Conservation (phyloP, 2,888 invertebrate species). For the Nowickia ferox region DNA sequence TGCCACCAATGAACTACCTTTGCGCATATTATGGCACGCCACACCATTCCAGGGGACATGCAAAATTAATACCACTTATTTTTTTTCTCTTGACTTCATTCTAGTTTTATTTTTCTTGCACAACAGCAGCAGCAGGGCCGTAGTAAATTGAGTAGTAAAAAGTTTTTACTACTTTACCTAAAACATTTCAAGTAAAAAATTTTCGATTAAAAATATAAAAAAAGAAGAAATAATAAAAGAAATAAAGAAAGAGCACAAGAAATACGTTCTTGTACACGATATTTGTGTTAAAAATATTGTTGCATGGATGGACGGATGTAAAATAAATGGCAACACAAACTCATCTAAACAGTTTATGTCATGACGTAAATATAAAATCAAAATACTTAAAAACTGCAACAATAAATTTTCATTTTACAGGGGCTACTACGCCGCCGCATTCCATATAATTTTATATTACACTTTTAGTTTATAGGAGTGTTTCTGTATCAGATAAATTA, state of each 20-base stretch:
- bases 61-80: constrained; percentile 58
- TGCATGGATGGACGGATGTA: constrained; percentile 11
- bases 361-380: constrained; percentile 81
- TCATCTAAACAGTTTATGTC: constrained; percentile 82
- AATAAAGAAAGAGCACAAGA: constrained; percentile 38
- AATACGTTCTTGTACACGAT: constrained; percentile 29
- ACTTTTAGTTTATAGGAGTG: constrained; percentile 18
- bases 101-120: constrained; percentile 1
- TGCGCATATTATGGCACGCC: neutral
- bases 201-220: constrained; percentile 70
- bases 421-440: constrained; percentile 28
- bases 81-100: constrained; percentile 2
- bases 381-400: constrained; percentile 81
- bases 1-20: constrained; percentile 31
- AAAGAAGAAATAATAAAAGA: constrained; percentile 30
- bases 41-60: constrained; percentile 35
- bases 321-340: constrained; percentile 76
- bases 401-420: constrained; percentile 75
- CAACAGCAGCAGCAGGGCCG: constrained; percentile 50
- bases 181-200: constrained; percentile 70
- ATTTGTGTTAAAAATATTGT: constrained; percentile 28
- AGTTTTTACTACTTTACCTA: constrained; percentile 72
- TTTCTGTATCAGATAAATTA: constrained; percentile 18
- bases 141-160: constrained; percentile 71
- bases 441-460: constrained; percentile 34